A percentile compares a stretch with the other conserved stretches of the same genome.
Evolutionary conservation across 1,140 invertebrate genomes (phyloP).

Genomic region (Paraescarpia echinospica): DNA sequence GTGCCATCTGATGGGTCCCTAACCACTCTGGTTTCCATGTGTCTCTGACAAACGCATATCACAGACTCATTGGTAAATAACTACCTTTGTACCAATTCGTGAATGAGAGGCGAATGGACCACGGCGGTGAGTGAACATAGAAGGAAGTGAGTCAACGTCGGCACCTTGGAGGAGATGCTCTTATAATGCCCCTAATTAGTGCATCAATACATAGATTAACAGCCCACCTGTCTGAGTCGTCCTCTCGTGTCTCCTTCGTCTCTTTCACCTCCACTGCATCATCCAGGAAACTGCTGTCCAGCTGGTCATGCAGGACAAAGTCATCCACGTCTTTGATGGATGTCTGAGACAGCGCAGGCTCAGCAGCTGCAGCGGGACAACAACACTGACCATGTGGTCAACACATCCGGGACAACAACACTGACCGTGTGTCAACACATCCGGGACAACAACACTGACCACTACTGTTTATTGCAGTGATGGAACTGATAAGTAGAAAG

Average conservation of each 20-base stretch:
- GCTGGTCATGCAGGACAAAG: conserved; percentile 79
- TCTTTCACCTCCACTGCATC: conserved; percentile 62
- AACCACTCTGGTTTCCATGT: no score
- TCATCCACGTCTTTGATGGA: conserved; percentile 71
- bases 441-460: neutral
- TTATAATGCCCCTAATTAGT: no score
- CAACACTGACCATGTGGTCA: neutral
- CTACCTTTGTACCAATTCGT: no score
- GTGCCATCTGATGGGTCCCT: no score
- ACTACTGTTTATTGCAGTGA: neutral
- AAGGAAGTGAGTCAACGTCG: no score
- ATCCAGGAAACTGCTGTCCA: conserved; percentile 82
- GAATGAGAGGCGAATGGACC: no score
- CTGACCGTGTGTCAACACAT: neutral
- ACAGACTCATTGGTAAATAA: no score
- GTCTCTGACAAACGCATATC: no score
- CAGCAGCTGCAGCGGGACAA: neutral
- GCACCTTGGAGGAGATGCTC: no score
- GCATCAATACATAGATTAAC: no score
- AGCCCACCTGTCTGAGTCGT: neutral
- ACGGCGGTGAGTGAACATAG: no score
- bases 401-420: no score
- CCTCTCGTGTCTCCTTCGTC: neutral
- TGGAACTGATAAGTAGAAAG: neutral
- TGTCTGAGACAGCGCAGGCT: neutral